Evolutionary conservation across 2,797 vertebrate genomes (phyloP).

Genomic region (Rallus crepitans): DNA sequence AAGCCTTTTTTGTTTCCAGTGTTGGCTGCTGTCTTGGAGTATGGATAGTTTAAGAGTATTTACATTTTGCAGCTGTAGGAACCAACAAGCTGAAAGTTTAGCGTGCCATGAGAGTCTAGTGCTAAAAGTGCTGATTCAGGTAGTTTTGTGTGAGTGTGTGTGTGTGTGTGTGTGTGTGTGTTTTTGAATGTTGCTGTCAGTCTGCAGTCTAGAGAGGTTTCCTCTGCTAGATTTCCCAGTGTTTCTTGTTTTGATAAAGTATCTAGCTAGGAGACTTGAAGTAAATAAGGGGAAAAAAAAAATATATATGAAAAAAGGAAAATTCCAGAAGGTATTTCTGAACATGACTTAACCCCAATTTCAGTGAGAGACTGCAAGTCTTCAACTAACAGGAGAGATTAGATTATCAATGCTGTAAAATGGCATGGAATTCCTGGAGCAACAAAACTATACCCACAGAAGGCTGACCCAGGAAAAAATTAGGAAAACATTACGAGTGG

Average conservation of each 20-base stretch:
- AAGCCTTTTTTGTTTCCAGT: not conserved
- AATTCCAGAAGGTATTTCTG: not conserved
- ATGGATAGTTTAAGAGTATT: not conserved
- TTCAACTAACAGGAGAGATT: not conserved
- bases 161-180: not conserved
- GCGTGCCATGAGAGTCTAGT: not conserved
- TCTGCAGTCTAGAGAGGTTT: not conserved
- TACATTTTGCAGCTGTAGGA: not conserved
- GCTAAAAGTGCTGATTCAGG: not conserved
- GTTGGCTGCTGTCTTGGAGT: not conserved
- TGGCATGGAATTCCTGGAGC: not conserved
- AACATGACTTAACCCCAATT: not conserved
- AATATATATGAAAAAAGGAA: not conserved
- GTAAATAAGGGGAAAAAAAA: not conserved
- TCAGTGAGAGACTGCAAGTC: not conserved
- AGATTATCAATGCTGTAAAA: not conserved
- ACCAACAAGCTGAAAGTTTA: not conserved
- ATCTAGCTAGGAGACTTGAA: not conserved
- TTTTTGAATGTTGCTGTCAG: not conserved
- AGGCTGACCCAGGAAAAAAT: not conserved
- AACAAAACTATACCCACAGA: not conserved
- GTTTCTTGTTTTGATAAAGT: not conserved
- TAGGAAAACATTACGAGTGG: not conserved
- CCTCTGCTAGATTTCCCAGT: not conserved
- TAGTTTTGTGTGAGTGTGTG: not conserved